These are phyloP conservation scores for Ernsta delagoae DNA, from an alignment of 2,888 invertebrate species.

Conservation along the genomic window DNA sequence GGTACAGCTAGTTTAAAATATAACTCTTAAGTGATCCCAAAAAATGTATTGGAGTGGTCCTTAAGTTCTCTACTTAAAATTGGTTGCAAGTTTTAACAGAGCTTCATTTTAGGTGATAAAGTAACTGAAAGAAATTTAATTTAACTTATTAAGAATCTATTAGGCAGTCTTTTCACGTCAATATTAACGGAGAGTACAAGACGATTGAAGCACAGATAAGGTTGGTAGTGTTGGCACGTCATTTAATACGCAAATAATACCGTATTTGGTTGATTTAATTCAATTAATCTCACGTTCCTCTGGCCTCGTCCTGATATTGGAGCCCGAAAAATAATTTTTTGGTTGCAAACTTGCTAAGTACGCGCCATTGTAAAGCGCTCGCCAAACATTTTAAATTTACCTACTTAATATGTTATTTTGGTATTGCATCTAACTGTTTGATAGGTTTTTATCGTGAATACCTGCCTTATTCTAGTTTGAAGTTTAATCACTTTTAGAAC, in stretches of 20 bases:
- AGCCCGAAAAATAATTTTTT: constrained; percentile 1
- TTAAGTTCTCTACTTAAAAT: no score
- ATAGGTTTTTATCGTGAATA: no score
- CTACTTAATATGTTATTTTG: no score
- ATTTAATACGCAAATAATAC: neutral
- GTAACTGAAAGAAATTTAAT: no score
- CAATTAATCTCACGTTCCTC: constrained; percentile 10
- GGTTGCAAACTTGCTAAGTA: constrained; percentile 1
- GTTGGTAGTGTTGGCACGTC: neutral
- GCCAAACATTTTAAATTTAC: neutral
- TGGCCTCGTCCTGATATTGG: neutral
- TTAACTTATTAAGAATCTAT: constrained; percentile 1
- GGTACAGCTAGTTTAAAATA: no score
- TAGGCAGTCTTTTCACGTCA: neutral
- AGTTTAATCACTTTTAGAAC: no score
- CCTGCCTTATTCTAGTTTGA: no score
- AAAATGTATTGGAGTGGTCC: no score
- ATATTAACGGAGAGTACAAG: neutral
- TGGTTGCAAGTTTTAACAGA: no score
- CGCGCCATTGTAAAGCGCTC: neutral
- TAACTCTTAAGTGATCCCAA: no score
- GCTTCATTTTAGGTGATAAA: no score
- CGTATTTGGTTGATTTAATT: constrained; percentile 2
- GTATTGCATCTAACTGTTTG: no score
- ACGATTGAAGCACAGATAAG: neutral